phyloP scores from a whole-genome alignment of 2,113 vertebrate genomes.

The Platysternon megacephalum region DNA sequence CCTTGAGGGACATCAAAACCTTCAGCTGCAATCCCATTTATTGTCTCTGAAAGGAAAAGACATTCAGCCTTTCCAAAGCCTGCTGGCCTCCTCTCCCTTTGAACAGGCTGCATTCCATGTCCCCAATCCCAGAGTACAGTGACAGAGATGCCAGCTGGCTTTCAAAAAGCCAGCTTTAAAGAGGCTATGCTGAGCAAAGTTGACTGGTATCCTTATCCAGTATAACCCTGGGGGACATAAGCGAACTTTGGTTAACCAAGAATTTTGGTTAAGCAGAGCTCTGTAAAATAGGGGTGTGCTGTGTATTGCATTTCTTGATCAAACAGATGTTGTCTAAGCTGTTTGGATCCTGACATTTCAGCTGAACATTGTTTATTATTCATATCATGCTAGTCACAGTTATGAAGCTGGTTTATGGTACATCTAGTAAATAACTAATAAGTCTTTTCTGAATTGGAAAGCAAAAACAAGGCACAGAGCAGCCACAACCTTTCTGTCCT shows the following conservation, averaged over 20 bases:
- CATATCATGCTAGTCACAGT: slow-evolving; percentile 8
- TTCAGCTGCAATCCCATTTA: slow-evolving; percentile 36
- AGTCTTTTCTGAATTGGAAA: neutral
- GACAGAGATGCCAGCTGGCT: slow-evolving; percentile 62
- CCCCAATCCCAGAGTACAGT: slow-evolving; percentile 39
- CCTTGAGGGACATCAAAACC: slow-evolving; percentile 19
- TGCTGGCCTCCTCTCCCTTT: slow-evolving; percentile 36
- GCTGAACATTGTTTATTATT: slow-evolving; percentile 24
- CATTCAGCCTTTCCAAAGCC: slow-evolving; percentile 47
- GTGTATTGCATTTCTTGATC: neutral
- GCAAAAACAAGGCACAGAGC: neutral
- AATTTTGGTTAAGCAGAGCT: slow-evolving; percentile 35
- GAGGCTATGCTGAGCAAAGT: slow-evolving; percentile 11
- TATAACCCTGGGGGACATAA: neutral
- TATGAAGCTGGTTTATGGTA: neutral
- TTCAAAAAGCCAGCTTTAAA: slow-evolving; percentile 60
- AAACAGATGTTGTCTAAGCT: slow-evolving; percentile 42
- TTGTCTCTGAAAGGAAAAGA: slow-evolving; percentile 48
- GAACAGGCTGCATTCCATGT: slow-evolving; percentile 34
- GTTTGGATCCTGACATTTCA: slow-evolving; percentile 43
- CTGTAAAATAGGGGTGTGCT: slow-evolving; percentile 16
- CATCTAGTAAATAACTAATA: neutral
- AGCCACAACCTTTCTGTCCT: neutral
- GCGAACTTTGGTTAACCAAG: slow-evolving; percentile 43
- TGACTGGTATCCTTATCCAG: slow-evolving; percentile 17